These are phyloP conservation scores for Tethea ocularis DNA, from an alignment of 2,888 invertebrate genomes.

Conservation along the genomic window DNA sequence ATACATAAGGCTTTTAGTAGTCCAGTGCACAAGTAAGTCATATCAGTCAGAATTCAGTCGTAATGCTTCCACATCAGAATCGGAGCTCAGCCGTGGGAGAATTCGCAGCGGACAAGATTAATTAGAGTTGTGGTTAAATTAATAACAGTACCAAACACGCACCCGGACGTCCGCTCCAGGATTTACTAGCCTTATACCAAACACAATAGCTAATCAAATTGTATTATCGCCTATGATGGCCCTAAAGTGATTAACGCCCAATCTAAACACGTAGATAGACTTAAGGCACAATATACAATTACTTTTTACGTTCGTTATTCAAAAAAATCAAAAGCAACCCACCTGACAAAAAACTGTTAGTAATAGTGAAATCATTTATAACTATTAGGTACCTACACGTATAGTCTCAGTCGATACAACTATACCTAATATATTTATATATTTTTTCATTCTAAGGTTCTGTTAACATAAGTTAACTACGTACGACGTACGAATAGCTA, in stretches of 20 bases:
- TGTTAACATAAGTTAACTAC: no score
- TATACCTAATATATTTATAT: no score
- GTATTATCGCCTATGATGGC: slow-evolving; percentile 50
- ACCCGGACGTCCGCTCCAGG: slow-evolving; percentile 46
- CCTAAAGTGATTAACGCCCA: slow-evolving; percentile 35
- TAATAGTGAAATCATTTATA: no score
- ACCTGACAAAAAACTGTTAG: no score
- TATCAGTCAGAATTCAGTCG: slow-evolving; percentile 42
- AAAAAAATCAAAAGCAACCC: no score
- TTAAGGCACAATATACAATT: no score
- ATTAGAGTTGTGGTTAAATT: slow-evolving; percentile 78
- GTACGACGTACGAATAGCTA: neutral
- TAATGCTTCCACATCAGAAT: slow-evolving; percentile 40
- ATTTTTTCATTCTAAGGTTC: no score
- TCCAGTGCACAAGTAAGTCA: slow-evolving; percentile 29
- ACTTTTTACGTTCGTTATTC: no score
- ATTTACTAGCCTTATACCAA: slow-evolving; percentile 37
- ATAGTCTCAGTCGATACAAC: no score
- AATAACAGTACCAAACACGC: slow-evolving; percentile 70
- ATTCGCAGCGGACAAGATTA: slow-evolving; percentile 74
- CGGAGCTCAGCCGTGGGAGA: slow-evolving; percentile 60
- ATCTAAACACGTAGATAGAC: slow-evolving; percentile 9
- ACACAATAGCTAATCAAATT: slow-evolving; percentile 56
- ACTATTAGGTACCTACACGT: no score
- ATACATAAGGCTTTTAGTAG: neutral